Base-by-base conservation (phyloP, 2,113 vertebrate genomes). In the Xyrauchen texanus region DNA sequence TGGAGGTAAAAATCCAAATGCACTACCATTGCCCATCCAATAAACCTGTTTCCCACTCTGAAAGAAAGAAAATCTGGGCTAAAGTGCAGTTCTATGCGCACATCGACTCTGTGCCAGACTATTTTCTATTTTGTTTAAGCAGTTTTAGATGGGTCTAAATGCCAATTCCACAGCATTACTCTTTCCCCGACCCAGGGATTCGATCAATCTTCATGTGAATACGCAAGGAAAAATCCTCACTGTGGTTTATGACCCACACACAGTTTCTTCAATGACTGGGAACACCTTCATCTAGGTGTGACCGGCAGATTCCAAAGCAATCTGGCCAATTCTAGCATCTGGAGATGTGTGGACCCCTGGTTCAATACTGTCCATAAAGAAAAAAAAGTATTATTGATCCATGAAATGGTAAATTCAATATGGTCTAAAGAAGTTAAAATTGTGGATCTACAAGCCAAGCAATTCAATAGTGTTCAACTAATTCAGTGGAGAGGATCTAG, bases 341-440 rank as follows among this genome's bases (percentile, higher is more conserved):
- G 83, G 81, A 87, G 83, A 87, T 80, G 90, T 88, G 88, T 87
- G 87, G 89, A 89, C 88, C 87, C 81, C 11, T 82, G 89, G 89
- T 91, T 93, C 90, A 90, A 92, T 91, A 92, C 88, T 76, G 90
- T 88, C 89, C 89, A 87, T 34, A 34, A 34, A 34, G 21, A 34
- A 90, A 92, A 92, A 93, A 34, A 92, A 92, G 89, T 89, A 90
- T 90, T 93, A 93, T 93, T 90, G 91, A 93, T 93, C 89, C 87
- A 84, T 69, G 58, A 80, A 88, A 92, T 87, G 86, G 90, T 91
- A 90, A 94, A 93, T 93, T 93, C 92, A 93, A 93, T 93, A 92
- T 88, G 90, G 92, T 92, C 90, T 92, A 91, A 91, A 93, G 90
- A 91, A 91, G 91, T 92, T 92, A 92, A 90, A 90, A 91, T 85